Percentiles rank a stretch among this genome's conserved stretches.
These are phyloP conservation scores for Drosophila aff. DNA, from an alignment of 1,140 invertebrate genomes.

Conservation along the genomic window DNA sequence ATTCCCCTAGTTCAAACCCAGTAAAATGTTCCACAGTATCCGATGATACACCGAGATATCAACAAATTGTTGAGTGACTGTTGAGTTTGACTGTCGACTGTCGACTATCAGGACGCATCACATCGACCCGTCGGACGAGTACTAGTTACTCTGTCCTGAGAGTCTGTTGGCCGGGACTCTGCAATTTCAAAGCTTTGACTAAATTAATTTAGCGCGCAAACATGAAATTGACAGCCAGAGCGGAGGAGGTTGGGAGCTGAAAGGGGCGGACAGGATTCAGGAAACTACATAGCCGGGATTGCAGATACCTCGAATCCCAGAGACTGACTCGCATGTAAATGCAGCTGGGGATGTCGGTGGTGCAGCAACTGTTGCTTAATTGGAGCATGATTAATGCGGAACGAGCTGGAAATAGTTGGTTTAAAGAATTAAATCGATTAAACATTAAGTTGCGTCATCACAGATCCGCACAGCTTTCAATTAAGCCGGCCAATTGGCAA, in stretches of 20 bases:
- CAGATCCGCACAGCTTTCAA: conserved; percentile 58
- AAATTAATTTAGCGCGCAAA: conserved; percentile 82
- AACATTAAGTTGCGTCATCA: conserved; percentile 54
- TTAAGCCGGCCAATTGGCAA: conserved; percentile 70
- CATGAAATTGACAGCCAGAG: conserved; percentile 65
- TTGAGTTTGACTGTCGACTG: conserved; percentile 35
- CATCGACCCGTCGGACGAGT: conserved; percentile 20
- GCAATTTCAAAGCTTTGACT: conserved; percentile 68
- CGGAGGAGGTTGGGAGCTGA: background rate
- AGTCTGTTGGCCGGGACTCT: conserved; percentile 33
- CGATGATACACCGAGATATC: conserved; percentile 18
- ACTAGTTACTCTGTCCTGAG: conserved; percentile 42
- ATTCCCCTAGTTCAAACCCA: background rate
- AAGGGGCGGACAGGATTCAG: background rate
- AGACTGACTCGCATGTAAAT: conserved; percentile 21
- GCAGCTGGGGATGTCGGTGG: conserved; percentile 22
- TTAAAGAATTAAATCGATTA: conserved; percentile 61
- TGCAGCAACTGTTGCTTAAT: conserved; percentile 44
- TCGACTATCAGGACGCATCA: conserved; percentile 52
- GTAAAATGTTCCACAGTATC: conserved; percentile 10
- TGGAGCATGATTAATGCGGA: conserved; percentile 63
- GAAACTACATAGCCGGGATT: conserved; percentile 16
- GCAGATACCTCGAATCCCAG: conserved; percentile 21
- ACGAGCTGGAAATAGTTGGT: conserved; percentile 40
- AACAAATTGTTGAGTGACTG: conserved; percentile 53